A percentile compares a stretch with the other conserved stretches of the same genome.
These are phyloP conservation scores for Ylistrum balloti DNA, from an alignment of 1,140 invertebrate genomes.

Conservation along the genomic window DNA sequence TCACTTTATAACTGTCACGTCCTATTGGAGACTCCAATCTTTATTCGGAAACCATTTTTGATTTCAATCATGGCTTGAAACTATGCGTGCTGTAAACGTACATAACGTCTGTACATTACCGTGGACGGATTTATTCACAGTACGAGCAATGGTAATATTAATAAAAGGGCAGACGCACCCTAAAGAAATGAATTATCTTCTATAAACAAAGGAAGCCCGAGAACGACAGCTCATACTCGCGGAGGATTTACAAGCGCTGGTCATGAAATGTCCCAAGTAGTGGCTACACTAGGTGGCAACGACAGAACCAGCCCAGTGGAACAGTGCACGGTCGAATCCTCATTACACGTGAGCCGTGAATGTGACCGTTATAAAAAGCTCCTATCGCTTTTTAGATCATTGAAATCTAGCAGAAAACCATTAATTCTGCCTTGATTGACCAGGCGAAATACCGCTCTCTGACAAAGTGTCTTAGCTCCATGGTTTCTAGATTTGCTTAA, in stretches of 20 bases:
- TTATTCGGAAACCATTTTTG: slow-evolving; percentile 24
- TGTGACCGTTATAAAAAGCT: slow-evolving; percentile 17
- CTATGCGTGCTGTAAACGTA: neutral
- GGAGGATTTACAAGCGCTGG: neutral
- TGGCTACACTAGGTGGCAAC: neutral
- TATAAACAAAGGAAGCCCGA: neutral
- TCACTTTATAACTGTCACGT: slow-evolving; percentile 11
- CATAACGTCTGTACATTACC: neutral
- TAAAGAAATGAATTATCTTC: neutral
- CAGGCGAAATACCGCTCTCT: slow-evolving; percentile 31
- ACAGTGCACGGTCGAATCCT: neutral
- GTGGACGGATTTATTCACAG: neutral
- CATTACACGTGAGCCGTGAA: slow-evolving; percentile 13
- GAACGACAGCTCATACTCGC: neutral
- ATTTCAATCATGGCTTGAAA: neutral
- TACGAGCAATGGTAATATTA: neutral
- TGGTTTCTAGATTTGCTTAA: slow-evolving; percentile 34
- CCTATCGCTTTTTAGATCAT: slow-evolving; percentile 27
- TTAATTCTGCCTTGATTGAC: slow-evolving; percentile 4
- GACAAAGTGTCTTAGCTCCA: neutral
- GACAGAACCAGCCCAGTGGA: neutral
- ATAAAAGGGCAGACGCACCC: slow-evolving; percentile 29
- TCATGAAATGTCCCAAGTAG: neutral
- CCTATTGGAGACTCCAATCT: neutral
- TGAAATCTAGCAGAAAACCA: slow-evolving; percentile 34